A percentile compares a stretch with the other conserved stretches of the same genome.
phyloP scores from a whole-genome alignment of 2,113 vertebrate species.

The Nannospalax galili region DNA sequence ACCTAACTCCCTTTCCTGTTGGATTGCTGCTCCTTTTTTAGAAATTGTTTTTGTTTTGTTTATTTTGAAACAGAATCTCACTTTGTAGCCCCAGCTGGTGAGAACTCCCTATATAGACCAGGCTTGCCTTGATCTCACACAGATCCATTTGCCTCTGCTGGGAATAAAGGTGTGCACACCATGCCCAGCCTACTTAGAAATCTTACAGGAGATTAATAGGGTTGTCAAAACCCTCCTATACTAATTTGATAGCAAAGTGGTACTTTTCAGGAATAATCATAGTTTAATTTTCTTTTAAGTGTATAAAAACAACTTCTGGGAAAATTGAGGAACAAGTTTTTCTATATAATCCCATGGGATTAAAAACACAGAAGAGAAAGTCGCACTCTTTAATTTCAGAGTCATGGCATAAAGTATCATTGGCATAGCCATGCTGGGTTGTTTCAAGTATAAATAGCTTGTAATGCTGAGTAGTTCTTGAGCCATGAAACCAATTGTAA shows the following conservation, averaged over 20 bases:
- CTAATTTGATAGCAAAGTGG: background rate
- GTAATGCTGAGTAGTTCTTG: background rate
- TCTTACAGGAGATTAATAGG: slow-evolving; percentile 2
- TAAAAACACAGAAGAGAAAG: slow-evolving; percentile 52
- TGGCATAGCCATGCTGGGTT: background rate
- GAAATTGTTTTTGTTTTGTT: too few relatives aligned
- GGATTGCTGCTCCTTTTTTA: background rate
- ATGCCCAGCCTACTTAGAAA: background rate
- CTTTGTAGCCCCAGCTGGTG: too few relatives aligned
- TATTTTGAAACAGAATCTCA: too few relatives aligned
- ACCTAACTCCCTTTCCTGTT: background rate
- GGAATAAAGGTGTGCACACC: background rate
- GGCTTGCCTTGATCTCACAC: too few relatives aligned
- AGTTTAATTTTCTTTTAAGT: slow-evolving; percentile 19
- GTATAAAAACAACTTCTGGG: slow-evolving; percentile 3
- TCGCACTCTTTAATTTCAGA: background rate
- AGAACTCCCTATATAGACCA: too few relatives aligned
- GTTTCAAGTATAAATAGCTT: slow-evolving; percentile 1
- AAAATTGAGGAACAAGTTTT: background rate
- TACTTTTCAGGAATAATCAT: slow-evolving; percentile 31
- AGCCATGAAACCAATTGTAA: background rate
- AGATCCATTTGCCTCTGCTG: too few relatives aligned
- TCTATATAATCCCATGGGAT: background rate
- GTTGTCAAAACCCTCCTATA: background rate
- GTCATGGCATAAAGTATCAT: background rate